Base-by-base conservation (phyloP, 2,888 invertebrate genomes). In the Isotomurus palustris region DNA sequence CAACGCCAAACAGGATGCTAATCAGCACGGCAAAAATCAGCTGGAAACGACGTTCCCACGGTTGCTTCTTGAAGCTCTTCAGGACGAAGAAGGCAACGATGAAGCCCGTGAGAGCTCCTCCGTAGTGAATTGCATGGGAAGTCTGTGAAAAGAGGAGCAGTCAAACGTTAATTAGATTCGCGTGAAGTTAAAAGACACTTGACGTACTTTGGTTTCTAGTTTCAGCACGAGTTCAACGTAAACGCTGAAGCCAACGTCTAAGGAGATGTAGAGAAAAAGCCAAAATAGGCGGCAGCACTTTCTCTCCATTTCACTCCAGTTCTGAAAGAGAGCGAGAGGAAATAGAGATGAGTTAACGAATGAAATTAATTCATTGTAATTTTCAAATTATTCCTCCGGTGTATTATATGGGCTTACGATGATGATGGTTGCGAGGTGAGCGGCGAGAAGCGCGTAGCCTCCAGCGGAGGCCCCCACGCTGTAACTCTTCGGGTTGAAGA, bases 231-330 rank as follows among this genome's bases (percentile, higher is more conserved):
- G n/a, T 27, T 50, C 24, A 2, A 50, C 38, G 3, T n/a, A 50
- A 3, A 22, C 4, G 12, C 32, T 45, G 2, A 52, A 22, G 1
- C 52, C 57, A 38, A 57, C 27, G 41, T 53, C 48, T 14, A 52
- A 32, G n/a, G 10, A 21, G 14, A 45, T 53, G 41, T 53, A 53
- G 2, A 28, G 25, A 2, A 58, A 19, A 2, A 58, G 43, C 47
- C 47, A 58, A 48, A 53, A 47, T 4, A 58, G n/a, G 1, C 58
- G 52, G 22, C 58, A 53, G 48, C 45, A 53, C 27, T 58, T 58
- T 19, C 48, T 8, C 27, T 53, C 53, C 58, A 58, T 58, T 53
- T 58, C 47, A 40, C 35, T 22, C 58, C 58, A 58, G 32, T 58
- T 58, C 48, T 49, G 36, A 21, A 48, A 35, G 35, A n/a, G n/a